Base-by-base conservation (phyloP, 1,140 invertebrate species). In the Copidosoma floridanum region DNA sequence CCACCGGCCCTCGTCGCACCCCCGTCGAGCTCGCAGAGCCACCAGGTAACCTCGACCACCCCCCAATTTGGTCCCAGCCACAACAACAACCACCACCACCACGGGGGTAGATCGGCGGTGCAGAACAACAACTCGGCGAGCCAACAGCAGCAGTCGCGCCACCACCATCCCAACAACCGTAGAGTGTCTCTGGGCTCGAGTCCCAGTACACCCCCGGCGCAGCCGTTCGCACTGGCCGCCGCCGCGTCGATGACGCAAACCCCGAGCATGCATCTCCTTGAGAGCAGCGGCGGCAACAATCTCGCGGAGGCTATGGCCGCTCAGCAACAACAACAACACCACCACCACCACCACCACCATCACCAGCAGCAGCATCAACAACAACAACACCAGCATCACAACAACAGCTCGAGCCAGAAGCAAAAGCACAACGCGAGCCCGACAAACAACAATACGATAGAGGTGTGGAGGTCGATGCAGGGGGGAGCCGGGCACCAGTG, bases 381-480 rank as follows among this genome's bases (percentile, higher is more conserved):
- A 8, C 65, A 65, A 43, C 65, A 65, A 14, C 65, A 59, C 38
- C 68, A 71, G 14, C 68, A 70, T 14, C 70, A 68, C 11, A n/a
- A n/a, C n/a, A n/a, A n/a, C n/a, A n/a, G n/a, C n/a, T 50, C 57
- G n/a, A 20, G 53, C n/a, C 73, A 70, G 37, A 78, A 79, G 29
- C 75, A 78, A 24, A 81, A 81, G 14, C 77, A 79, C 29, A 32
- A 32, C 29, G 74, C 68, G 2, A 81, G 79, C 50, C 78, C 79
- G 5, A 81, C 77, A 6, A 81, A 81, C 59, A 81, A 81, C 44
- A 81, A 81, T 40, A 81, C 77, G 7, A 81, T 80, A 21, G 78
- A 80, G 21, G 75, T 70, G 10, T 81, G 79, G 79, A 68, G 79
- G 26, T 73, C 76, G 10, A 73, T 79, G 6, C 77, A 78, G 35